phyloP scores from a whole-genome alignment of 2,113 vertebrate genomes.

The Gallinago paraguaiae region DNA sequence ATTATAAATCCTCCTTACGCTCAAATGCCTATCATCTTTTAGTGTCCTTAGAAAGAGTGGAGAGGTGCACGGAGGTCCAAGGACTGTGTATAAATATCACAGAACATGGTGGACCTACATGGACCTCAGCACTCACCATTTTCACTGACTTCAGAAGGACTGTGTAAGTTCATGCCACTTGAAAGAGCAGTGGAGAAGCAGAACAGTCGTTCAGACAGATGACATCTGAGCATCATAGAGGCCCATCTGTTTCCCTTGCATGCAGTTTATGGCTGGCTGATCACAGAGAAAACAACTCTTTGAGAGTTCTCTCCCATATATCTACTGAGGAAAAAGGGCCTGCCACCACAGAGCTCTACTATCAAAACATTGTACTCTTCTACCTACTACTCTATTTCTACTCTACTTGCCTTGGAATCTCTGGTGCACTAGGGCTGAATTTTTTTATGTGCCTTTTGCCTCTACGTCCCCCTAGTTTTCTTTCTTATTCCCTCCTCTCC shows the following conservation, averaged over 20 bases:
- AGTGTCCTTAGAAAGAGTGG: neutral
- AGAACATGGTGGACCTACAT: accelerated
- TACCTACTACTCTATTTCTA: neutral
- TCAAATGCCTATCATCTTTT: neutral
- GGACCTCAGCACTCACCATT: neutral
- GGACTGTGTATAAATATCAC: neutral
- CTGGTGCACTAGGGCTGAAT: neutral
- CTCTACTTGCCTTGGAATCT: neutral
- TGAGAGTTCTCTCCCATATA: neutral
- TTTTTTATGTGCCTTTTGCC: neutral
- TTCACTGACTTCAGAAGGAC: neutral
- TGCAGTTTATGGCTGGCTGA: neutral
- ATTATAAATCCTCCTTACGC: neutral
- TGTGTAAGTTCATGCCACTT: neutral
- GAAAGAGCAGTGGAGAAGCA: neutral
- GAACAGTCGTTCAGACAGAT: neutral
- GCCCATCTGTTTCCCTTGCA: neutral
- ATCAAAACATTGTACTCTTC: neutral
- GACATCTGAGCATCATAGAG: accelerated
- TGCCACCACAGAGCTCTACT: neutral
- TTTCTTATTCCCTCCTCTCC: neutral
- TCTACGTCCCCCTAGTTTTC: neutral
- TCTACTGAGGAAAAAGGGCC: neutral
- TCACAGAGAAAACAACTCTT: neutral
- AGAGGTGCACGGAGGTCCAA: neutral